Evolutionary conservation across 1,140 invertebrate genomes (phyloP).

Genomic region (Drosophila obscura): DNA sequence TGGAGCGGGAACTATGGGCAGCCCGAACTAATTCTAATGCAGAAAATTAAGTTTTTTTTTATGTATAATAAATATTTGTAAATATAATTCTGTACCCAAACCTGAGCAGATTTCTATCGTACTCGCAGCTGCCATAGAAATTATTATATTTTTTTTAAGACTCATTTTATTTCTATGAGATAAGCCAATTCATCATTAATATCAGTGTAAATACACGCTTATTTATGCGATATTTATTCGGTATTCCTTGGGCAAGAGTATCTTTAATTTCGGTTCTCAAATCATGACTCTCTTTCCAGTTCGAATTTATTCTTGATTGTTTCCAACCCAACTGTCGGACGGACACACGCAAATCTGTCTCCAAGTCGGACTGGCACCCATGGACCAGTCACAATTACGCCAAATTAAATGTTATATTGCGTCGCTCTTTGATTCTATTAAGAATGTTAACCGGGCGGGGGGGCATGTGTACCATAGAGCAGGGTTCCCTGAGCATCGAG

Average conservation of each 20-base stretch:
- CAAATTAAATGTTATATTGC: constrained; percentile 74
- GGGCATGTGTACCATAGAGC: constrained; percentile 1
- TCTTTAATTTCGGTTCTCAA: neutral
- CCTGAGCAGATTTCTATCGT: no score
- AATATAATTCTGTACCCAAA: neutral
- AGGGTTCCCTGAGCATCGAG: constrained; percentile 7
- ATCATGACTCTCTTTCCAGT: neutral
- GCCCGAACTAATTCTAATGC: no score
- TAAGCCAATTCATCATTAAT: no score
- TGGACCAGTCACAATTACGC: constrained; percentile 60
- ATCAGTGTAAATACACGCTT: no score
- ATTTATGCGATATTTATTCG: no score
- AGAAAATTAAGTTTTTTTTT: neutral
- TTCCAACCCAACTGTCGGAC: no score
- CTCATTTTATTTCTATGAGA: no score
- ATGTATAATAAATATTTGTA: neutral
- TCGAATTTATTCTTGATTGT: neutral
- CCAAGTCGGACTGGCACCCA: neutral
- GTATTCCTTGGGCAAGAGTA: no score
- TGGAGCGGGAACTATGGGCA: no score
- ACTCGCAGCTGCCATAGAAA: no score
- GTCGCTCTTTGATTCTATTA: constrained; percentile 79
- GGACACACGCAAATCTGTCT: no score
- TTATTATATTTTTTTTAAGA: no score
- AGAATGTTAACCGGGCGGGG: constrained; percentile 57